phyloP scores from a whole-genome alignment of 2,888 invertebrate species.

The Adineta ricciae region DNA sequence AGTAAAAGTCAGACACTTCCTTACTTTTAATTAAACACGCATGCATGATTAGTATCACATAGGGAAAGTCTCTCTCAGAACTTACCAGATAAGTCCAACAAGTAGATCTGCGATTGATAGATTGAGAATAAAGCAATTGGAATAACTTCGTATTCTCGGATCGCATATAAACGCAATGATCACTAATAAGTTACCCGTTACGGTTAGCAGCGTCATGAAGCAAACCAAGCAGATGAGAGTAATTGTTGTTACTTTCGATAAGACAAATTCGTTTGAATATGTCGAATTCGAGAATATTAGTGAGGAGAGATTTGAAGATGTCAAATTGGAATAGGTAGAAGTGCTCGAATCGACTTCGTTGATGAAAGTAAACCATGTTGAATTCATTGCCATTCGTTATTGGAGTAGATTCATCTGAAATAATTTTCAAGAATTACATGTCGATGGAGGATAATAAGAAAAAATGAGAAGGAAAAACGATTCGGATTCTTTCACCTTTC shows the following conservation, averaged over 20 bases:
- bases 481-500: background rate
- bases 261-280: background rate
- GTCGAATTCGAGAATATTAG: no score
- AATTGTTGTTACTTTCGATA: background rate
- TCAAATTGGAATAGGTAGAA: background rate
- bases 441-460: background rate
- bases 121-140: conserved; percentile 39
- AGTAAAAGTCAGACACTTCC: background rate
- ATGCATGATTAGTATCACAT: background rate
- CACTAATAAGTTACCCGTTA: conserved; percentile 34
- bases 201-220: background rate
- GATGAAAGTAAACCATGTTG: background rate
- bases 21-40: background rate
- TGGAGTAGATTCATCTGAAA: no score
- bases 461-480: no score
- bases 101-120: conserved; percentile 39
- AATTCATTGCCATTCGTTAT: background rate
- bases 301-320: no score
- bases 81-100: conserved; percentile 35
- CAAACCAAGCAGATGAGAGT: background rate
- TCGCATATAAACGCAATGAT: conserved; percentile 37
- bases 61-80: background rate
- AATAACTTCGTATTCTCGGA: conserved; percentile 36
- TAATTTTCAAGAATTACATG: background rate
- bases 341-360: background rate